Conservation (phyloP, 37 sponge, comb jelly and placozoan genomes). For the Mnemiopsis leidyi region DNA sequence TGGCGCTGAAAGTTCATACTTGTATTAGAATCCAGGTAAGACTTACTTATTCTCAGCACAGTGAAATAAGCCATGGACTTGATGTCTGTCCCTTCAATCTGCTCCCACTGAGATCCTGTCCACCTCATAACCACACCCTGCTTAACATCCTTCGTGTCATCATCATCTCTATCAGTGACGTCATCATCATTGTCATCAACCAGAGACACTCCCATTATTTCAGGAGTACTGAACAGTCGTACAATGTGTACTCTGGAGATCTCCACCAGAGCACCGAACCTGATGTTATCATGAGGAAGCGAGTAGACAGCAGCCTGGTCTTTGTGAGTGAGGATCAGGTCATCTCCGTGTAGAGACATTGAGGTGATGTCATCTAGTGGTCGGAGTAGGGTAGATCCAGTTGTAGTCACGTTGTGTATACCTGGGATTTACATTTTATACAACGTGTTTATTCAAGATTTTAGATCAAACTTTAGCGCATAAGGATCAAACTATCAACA, state of each 20-base stretch:
- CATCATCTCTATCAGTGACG: neutral
- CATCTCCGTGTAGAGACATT: neutral
- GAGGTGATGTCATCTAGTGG: neutral
- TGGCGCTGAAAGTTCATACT: too few relatives aligned
- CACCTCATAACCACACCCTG: neutral
- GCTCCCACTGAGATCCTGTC: neutral
- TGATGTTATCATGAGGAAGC: neutral
- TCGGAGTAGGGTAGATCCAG: neutral
- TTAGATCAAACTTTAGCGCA: too few relatives aligned
- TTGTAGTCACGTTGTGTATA: neutral
- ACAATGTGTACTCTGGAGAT: neutral
- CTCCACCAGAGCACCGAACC: neutral
- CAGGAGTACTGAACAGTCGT: neutral
- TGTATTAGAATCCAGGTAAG: neutral
- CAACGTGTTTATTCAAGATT: too few relatives aligned
- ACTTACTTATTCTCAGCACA: conserved; percentile 8
- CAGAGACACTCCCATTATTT: neutral
- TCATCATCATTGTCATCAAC: neutral
- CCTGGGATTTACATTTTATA: neutral
- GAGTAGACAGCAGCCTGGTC: neutral
- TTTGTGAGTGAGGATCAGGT: neutral
- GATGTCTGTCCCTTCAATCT: neutral
- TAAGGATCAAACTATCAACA: too few relatives aligned
- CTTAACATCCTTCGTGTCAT: neutral
- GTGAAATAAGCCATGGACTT: neutral